Percentiles rank a stretch among this genome's conserved stretches.
Conservation (phyloP, 2,888 invertebrate species). For the Eupithecia subfuscata region DNA sequence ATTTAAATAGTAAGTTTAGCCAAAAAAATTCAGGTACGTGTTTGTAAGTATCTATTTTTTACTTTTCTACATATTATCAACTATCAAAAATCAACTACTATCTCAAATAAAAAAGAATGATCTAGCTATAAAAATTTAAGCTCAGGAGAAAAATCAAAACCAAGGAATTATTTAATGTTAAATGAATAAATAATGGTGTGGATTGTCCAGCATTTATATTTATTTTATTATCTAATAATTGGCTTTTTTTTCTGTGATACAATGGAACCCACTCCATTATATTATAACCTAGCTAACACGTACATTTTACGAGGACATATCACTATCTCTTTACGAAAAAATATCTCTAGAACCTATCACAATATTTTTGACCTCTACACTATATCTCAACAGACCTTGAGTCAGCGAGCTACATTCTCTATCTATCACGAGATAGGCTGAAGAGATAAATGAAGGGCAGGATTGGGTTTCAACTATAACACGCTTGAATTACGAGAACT, state of each 20-base stretch:
- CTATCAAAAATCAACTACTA: not conserved
- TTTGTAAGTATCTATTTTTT: not conserved
- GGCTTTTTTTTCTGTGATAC: not conserved
- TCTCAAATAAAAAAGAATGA: not conserved
- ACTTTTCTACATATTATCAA: not conserved
- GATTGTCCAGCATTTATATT: no score
- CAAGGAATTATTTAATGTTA: no score
- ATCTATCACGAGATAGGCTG: constrained; percentile 9
- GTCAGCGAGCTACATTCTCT: constrained; percentile 4
- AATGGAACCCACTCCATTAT: not conserved
- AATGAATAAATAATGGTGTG: no score
- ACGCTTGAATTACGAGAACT: constrained; percentile 19
- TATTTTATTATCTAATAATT: not conserved
- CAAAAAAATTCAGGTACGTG: not conserved
- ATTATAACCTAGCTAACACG: not conserved
- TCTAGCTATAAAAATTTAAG: not conserved
- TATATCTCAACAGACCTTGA: constrained; percentile 3
- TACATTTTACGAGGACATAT: not conserved
- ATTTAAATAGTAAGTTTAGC: not conserved
- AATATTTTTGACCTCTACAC: not conserved
- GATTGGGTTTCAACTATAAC: constrained; percentile 24
- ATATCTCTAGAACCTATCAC: not conserved
- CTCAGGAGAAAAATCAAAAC: not conserved
- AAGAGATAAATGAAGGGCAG: constrained; percentile 19
- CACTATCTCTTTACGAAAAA: not conserved